phyloP scores from a whole-genome alignment of 23 tunicate genomes.

The Ascidia mentula region DNA sequence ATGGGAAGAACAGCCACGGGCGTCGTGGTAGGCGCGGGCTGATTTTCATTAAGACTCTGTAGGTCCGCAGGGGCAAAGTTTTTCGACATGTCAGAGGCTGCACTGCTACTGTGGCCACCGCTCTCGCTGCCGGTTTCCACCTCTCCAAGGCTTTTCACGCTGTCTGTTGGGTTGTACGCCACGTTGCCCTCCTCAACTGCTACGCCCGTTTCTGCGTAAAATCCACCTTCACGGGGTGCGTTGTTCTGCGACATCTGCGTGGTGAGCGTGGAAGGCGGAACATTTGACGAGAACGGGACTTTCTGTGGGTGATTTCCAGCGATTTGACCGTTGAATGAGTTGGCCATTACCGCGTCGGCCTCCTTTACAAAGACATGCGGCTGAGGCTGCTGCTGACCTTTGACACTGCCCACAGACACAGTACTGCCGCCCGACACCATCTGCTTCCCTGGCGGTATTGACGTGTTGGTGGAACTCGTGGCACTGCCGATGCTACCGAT shows the following conservation, averaged over 20 bases:
- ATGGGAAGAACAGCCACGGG: background rate
- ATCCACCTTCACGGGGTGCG: background rate
- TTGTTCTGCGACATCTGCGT: background rate
- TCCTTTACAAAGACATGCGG: background rate
- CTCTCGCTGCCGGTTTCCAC: conserved; percentile 30
- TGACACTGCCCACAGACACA: background rate
- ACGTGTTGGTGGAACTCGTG: conserved; percentile 5
- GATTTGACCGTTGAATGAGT: background rate
- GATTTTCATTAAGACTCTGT: background rate
- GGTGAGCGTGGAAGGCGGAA: background rate
- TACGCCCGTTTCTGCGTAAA: background rate
- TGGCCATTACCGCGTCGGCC: background rate
- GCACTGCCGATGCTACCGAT: conserved; percentile 66
- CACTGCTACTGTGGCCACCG: conserved; percentile 13
- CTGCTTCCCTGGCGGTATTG: background rate
- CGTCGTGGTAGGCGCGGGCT: background rate
- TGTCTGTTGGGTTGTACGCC: conserved; percentile 5
- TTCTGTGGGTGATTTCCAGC: background rate
- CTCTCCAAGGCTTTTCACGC: conserved; percentile 1
- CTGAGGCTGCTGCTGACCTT: background rate
- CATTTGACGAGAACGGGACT: background rate
- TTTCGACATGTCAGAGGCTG: background rate
- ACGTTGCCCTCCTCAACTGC: background rate
- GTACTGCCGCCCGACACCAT: background rate
- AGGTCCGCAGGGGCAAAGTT: background rate